Evolutionary conservation across 2,113 vertebrate species (phyloP).

Genomic region (Xyrauchen texanus): DNA sequence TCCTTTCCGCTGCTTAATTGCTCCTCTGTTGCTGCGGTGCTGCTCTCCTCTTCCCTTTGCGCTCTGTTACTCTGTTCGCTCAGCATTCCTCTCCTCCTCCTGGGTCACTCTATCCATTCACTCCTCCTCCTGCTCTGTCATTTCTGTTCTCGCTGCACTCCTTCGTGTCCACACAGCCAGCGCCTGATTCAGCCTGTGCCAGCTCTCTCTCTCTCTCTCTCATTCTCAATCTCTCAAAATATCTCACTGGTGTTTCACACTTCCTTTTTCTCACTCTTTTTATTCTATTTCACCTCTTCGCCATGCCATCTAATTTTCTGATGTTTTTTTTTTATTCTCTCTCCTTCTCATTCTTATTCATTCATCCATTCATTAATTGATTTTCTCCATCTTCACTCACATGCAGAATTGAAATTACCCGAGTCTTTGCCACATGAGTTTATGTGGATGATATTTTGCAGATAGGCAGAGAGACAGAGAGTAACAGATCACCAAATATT

Average conservation of each 20-base stretch:
- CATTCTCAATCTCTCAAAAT: not conserved
- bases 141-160: constrained; percentile 65
- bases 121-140: constrained; percentile 55
- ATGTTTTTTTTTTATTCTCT: too few relatives aligned
- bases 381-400: not conserved
- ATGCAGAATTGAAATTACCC: not conserved
- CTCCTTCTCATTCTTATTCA: too few relatives aligned
- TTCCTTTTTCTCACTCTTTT: not conserved
- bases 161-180: constrained; percentile 62
- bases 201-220: constrained; percentile 5
- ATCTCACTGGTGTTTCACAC: constrained; percentile 2
- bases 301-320: not conserved
- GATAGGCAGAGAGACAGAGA: not conserved
- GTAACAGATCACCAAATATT: constrained; percentile 19
- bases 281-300: not conserved
- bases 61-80: constrained; percentile 56
- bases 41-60: constrained; percentile 41
- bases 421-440: not conserved
- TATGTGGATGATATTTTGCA: not conserved
- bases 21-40: constrained; percentile 20
- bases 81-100: constrained; percentile 48
- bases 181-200: constrained; percentile 55
- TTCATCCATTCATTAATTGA: not conserved
- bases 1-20: constrained; percentile 47
- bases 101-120: constrained; percentile 33